These are phyloP conservation scores for Notodromas monacha DNA, from an alignment of 2,888 invertebrate genomes.

Conservation along the genomic window DNA sequence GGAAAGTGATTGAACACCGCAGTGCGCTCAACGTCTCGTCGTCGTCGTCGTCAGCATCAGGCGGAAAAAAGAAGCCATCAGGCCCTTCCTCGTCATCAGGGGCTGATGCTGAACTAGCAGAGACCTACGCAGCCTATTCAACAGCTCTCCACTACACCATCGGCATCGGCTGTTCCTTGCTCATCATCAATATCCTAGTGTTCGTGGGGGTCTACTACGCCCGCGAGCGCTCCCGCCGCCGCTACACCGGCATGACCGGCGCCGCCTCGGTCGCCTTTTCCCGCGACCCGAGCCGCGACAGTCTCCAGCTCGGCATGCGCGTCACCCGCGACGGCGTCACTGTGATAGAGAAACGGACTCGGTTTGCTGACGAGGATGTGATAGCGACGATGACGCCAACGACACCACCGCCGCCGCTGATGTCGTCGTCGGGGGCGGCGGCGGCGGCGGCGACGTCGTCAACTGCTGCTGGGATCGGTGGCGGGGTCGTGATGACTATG, in stretches of 20 bases:
- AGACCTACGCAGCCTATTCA: conserved; percentile 59
- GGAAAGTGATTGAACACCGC: too few species aligned
- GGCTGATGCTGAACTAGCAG: conserved; percentile 24
- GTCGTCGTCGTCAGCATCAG: too few species aligned
- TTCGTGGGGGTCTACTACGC: conserved; percentile 85
- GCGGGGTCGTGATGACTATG: too few species aligned
- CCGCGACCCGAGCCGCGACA: neutral
- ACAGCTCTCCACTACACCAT: conserved; percentile 71
- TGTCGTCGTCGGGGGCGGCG: too few species aligned
- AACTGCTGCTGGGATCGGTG: too few species aligned
- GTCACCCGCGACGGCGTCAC: neutral
- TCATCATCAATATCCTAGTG: conserved; percentile 65
- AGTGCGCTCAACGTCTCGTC: too few species aligned
- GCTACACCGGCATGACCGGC: neutral
- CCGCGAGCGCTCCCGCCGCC: conserved; percentile 13
- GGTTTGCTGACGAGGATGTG: conserved; percentile 4
- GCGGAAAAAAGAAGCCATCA: too few species aligned
- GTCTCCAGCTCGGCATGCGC: too few species aligned
- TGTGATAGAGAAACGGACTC: neutral
- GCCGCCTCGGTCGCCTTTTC: neutral
- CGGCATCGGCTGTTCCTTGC: conserved; percentile 64
- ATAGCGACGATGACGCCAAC: too few species aligned
- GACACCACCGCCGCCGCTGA: too few species aligned
- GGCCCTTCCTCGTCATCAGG: too few species aligned
- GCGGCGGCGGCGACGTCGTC: too few species aligned